Conservation (phyloP, 2,888 invertebrate genomes). For the Leptinotarsa peninsularis region DNA sequence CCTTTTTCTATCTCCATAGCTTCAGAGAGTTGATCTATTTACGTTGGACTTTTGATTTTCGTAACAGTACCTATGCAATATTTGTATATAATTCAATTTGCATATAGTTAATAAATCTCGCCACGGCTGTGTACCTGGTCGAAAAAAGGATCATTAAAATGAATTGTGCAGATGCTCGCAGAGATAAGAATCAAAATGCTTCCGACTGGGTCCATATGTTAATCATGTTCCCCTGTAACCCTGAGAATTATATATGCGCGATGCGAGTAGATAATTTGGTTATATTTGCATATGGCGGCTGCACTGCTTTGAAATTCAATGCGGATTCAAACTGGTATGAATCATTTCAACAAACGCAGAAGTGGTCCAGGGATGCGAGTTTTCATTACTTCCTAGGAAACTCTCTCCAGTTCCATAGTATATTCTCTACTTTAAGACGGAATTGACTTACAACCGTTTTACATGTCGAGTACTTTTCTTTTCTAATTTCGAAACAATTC, state of each 20-base stretch:
- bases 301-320: slow-evolving; percentile 46
- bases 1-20: background rate
- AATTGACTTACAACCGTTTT: no score
- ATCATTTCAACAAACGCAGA: slow-evolving; percentile 35
- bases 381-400: no score
- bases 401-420: no score
- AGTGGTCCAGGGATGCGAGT: slow-evolving; percentile 1
- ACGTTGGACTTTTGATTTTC: background rate
- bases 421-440: no score
- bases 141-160: slow-evolving; percentile 48
- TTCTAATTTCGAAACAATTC: no score
- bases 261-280: slow-evolving; percentile 66
- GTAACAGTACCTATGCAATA: slow-evolving; percentile 48
- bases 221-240: slow-evolving; percentile 24
- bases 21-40: background rate
- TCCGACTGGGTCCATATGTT: slow-evolving; percentile 14
- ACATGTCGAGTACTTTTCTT: no score
- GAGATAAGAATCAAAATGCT: slow-evolving; percentile 47
- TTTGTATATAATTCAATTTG: slow-evolving; percentile 58
- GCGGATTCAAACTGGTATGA: slow-evolving; percentile 42
- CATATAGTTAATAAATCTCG: slow-evolving; percentile 52
- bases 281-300: slow-evolving; percentile 67
- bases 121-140: slow-evolving; percentile 51
- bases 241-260: slow-evolving; percentile 63
- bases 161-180: slow-evolving; percentile 51